These are phyloP conservation scores for Andrena haemorrhoa DNA, from an alignment of 2,888 invertebrate genomes.

Conservation along the genomic window DNA sequence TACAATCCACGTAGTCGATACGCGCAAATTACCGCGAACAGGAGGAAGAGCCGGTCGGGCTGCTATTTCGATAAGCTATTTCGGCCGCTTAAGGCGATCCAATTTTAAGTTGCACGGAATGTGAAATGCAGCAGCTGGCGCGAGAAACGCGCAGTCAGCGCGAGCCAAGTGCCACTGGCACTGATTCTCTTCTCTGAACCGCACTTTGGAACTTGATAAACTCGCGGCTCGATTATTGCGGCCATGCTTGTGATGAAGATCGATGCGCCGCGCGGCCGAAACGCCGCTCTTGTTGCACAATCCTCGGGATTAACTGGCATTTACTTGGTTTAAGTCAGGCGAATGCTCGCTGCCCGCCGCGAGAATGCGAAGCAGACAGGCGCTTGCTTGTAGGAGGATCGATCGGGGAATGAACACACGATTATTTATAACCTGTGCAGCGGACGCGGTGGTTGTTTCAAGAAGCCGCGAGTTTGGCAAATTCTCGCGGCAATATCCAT, in stretches of 20 bases:
- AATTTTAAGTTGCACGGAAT: conserved; percentile 57
- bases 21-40: conserved; percentile 42
- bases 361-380: background rate
- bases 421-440: too few relatives aligned
- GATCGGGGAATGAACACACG: background rate
- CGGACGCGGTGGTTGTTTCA: too few relatives aligned
- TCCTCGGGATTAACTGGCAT: conserved; percentile 35
- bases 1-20: conserved; percentile 53
- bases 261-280: conserved; percentile 28
- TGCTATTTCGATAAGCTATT: conserved; percentile 55
- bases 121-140: conserved; percentile 60
- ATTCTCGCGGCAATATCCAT: too few relatives aligned
- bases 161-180: conserved; percentile 53
- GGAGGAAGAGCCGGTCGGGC: conserved; percentile 7
- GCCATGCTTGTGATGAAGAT: conserved; percentile 46
- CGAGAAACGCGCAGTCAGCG: conserved; percentile 57
- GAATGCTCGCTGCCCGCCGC: background rate
- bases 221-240: conserved; percentile 59
- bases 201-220: conserved; percentile 59
- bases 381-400: background rate
- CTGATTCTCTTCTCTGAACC: conserved; percentile 30
- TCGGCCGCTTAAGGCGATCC: conserved; percentile 49
- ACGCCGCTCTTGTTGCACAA: conserved; percentile 10
- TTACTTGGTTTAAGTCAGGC: conserved; percentile 26
- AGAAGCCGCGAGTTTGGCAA: too few relatives aligned